A percentile compares a stretch with the other conserved stretches of the same genome.
Conservation (phyloP, 2,113 vertebrate species). For the Leptocoma aspasia region DNA sequence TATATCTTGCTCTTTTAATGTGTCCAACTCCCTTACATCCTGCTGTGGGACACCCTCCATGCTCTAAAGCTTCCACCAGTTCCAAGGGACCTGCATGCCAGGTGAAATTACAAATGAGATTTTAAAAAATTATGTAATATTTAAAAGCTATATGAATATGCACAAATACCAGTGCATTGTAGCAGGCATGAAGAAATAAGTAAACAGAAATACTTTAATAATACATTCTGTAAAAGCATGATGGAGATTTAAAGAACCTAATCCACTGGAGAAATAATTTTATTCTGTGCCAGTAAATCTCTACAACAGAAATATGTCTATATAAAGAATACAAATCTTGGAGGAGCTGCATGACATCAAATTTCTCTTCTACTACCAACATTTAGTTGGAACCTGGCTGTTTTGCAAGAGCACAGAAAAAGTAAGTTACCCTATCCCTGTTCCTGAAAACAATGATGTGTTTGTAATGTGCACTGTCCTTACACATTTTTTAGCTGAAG, state of each 20-base stretch:
- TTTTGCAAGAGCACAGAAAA: not conserved
- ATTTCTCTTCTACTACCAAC: not conserved
- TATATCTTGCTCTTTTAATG: slow-evolving; percentile 81
- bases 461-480: not conserved
- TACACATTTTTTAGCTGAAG: not conserved
- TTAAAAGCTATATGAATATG: not conserved
- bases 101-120: not conserved
- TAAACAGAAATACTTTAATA: not conserved
- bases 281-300: not conserved
- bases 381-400: not conserved
- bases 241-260: not conserved
- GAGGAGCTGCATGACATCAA: not conserved
- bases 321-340: not conserved
- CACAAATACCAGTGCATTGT: not conserved
- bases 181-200: not conserved
- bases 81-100: slow-evolving; percentile 74
- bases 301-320: not conserved
- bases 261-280: not conserved
- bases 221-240: not conserved
- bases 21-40: slow-evolving; percentile 84
- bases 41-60: slow-evolving; percentile 78
- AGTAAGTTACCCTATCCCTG: not conserved
- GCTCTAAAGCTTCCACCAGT: slow-evolving; percentile 79
- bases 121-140: not conserved
- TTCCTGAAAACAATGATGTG: not conserved